Base-by-base conservation (phyloP, 1,140 invertebrate species). In the Cardiocondyla obscurior region DNA sequence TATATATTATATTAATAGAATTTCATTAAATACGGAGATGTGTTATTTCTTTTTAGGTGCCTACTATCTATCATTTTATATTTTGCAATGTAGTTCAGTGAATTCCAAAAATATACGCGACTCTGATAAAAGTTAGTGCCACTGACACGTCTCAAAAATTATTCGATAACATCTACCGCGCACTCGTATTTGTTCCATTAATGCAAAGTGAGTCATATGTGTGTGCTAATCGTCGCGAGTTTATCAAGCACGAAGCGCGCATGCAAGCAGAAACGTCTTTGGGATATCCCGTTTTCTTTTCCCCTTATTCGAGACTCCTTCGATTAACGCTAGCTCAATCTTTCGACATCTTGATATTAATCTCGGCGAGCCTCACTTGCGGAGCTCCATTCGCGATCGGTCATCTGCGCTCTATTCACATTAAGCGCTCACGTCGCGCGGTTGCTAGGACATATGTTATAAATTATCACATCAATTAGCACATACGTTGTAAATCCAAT, bases 171-270 rank as follows among this genome's bases (percentile, higher is more conserved):
- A 36, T 19, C 33, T 6, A n/a, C 22, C 55, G 69, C 25, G 60
- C 69, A 62, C 14, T n/a, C 22, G 46, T 30, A 79, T 79, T 79
- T 6, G 22, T 69, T 25, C 67, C 55, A 79, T 77, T 77, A 77
- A 77, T 77, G 33, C 25, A 67, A 79, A 6, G 33, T 10, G 22
- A 76, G 39, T 33, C 16, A 14, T 25, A 16, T 28, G 19, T 30
- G 10, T 58, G 16, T 57, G 36, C 7, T 14, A 46, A 33, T 3
- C 7, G 5, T 28, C 22, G 8, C 3, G 16, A 16, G 30, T 19
- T 79, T 79, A 67, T 79, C 74, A 12, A 33, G 1, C 62, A 5
- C 14, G 62, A 16, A 22, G 30, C 33, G 8, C 44, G 58, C 33
- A 67, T 12, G 12, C 3, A 30, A 12, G 28, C 74, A 65, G 51